Evolutionary conservation across 2,888 invertebrate genomes (phyloP).

Genomic region (Ypsolopha sequella): DNA sequence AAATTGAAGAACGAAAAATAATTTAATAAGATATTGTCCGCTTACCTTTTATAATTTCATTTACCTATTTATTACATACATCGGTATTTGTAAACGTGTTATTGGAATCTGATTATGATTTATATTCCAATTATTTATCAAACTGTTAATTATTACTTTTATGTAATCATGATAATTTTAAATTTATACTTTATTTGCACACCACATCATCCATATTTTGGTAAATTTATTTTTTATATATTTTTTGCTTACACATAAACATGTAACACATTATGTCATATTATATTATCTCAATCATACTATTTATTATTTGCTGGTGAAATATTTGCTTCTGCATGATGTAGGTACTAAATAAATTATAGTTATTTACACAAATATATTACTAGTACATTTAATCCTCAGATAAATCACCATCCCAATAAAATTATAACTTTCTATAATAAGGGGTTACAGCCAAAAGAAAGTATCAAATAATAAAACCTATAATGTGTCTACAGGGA

Average conservation of each 20-base stretch:
- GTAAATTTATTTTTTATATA: conserved; percentile 15
- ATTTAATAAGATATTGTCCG: conserved; percentile 2
- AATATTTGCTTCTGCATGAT: not conserved
- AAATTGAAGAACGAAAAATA: too few relatives aligned
- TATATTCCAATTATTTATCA: too few relatives aligned
- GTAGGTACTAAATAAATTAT: not conserved
- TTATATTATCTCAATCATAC: conserved; percentile 22
- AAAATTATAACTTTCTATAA: not conserved
- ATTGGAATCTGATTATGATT: not conserved
- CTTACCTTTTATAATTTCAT: not conserved
- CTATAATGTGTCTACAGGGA: not conserved
- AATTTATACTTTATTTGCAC: conserved; percentile 50
- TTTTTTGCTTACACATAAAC: conserved; percentile 7
- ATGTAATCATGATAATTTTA: conserved; percentile 25
- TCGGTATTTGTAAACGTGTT: not conserved
- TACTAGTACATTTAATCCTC: not conserved
- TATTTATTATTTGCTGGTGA: conserved; percentile 26
- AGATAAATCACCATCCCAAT: not conserved
- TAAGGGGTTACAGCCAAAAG: too few relatives aligned
- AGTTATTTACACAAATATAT: not conserved
- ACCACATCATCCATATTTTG: conserved; percentile 39
- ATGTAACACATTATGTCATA: conserved; percentile 11
- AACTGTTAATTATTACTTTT: conserved; percentile 17
- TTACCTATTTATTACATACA: not conserved
- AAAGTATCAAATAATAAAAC: not conserved